Percentiles rank a stretch among this genome's conserved stretches.
phyloP scores from a whole-genome alignment of 2,888 invertebrate species.

The Tetragonula carbonaria region DNA sequence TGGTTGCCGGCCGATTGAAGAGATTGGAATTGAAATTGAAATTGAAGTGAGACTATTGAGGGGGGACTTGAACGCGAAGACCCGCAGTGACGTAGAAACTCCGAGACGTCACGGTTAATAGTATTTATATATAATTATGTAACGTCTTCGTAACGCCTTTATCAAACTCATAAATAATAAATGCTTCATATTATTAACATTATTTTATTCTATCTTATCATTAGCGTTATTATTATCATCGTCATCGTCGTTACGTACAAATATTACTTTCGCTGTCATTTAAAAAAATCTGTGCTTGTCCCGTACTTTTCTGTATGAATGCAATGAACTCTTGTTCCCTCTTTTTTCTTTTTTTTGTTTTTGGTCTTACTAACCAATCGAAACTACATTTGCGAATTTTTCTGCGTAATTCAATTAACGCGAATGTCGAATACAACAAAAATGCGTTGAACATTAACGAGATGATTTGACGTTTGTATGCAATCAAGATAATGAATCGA shows the following conservation, averaged over 20 bases:
- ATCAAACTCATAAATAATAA: constrained; percentile 4
- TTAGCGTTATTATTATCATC: constrained; percentile 58
- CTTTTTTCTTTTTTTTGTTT: constrained; percentile 36
- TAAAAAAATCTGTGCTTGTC: constrained; percentile 52
- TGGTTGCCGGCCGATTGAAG: no score
- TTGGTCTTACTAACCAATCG: no score
- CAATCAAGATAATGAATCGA: not conserved
- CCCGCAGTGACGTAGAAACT: no score
- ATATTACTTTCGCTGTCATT: constrained; percentile 60
- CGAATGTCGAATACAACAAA: not conserved
- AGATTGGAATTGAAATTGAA: no score
- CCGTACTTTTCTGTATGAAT: constrained; percentile 31
- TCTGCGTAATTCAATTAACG: no score
- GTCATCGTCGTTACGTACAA: constrained; percentile 50
- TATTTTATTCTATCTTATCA: constrained; percentile 50
- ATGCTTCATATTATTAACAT: constrained; percentile 26
- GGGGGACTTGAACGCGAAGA: no score
- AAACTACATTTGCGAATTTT: no score
- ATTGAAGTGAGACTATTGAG: no score
- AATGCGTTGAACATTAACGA: not conserved
- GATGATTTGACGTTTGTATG: not conserved
- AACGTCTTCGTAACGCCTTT: not conserved
- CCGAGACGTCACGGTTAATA: constrained; percentile 6
- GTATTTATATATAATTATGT: constrained; percentile 44
- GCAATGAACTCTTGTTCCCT: constrained; percentile 50